Evolutionary conservation across 1,140 invertebrate genomes (phyloP).

Genomic region (Aphelenchoides avenae): DNA sequence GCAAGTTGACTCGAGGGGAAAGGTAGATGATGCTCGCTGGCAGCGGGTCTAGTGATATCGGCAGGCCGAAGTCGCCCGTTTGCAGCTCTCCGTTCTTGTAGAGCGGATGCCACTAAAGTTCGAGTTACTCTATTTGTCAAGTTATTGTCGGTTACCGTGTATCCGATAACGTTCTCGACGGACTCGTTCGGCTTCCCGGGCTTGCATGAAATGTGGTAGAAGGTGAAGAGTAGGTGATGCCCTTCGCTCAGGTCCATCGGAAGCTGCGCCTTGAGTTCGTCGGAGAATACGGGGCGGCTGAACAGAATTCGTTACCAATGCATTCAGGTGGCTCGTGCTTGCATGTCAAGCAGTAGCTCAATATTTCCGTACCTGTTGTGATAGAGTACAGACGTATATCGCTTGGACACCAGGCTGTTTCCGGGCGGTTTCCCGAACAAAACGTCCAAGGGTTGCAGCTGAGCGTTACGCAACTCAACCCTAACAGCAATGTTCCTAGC

Average conservation of each 20-base stretch:
- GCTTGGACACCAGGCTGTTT: slow-evolving; percentile 79
- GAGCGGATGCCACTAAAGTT: slow-evolving; percentile 78
- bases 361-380: slow-evolving; percentile 33
- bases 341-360: not conserved
- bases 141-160: slow-evolving; percentile 68
- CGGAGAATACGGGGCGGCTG: slow-evolving; percentile 81
- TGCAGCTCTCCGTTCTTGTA: slow-evolving; percentile 76
- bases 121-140: not conserved
- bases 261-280: slow-evolving; percentile 86
- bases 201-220: slow-evolving; percentile 93
- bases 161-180: slow-evolving; percentile 85
- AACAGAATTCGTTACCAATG: not conserved
- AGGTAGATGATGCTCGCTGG: slow-evolving; percentile 69
- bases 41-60: slow-evolving; percentile 82
- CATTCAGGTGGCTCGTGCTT: slow-evolving; percentile 4
- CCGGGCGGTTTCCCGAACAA: slow-evolving; percentile 90
- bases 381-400: slow-evolving; percentile 36
- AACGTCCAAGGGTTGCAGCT: slow-evolving; percentile 61
- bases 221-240: slow-evolving; percentile 87
- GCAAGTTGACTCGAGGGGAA: slow-evolving; percentile 68
- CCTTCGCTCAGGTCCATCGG: slow-evolving; percentile 77
- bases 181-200: slow-evolving; percentile 68
- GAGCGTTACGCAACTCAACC: slow-evolving; percentile 73
- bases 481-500: slow-evolving; percentile 75
- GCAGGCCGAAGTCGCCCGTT: slow-evolving; percentile 80